Base-by-base conservation (phyloP, 2,113 vertebrate genomes). In the Arothron firmamentum region DNA sequence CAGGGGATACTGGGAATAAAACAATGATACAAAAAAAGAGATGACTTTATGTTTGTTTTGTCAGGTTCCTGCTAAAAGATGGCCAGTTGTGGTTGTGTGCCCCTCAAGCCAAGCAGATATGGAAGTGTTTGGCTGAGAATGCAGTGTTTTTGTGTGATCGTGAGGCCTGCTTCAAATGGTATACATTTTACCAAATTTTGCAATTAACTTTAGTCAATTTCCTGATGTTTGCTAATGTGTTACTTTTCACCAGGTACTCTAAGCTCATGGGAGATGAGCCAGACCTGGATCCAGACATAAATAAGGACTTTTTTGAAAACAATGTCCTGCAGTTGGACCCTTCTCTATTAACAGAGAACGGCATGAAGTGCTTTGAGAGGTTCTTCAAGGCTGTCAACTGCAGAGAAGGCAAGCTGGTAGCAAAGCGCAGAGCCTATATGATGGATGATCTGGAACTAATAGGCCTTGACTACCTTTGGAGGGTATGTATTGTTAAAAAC, bases 321-420 rank as follows among this genome's bases (percentile, higher is more conserved):
- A 99, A 99, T 56, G 96, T 99, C 53, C 92, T 99, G 84, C 97
- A 99, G 89, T 91, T 99, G 83, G 97, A 99, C 89, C 97, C 97
- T 25, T 98, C 96, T 71, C 90, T 99, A 45, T 91, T 99, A 88
- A 99, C 97, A 48, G 97, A 99, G 89, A 99, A 99, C 77, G 97
- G 97, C 81, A 99, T 99, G 96, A 98, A 98, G 90, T 99, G 97
- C 91, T 99, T 99, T 88, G 97, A 99, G 87, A 93, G 96, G 84
- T 99, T 99, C 91, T 99, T 99, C 89, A 99, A 98, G 92, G 97
- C 97, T 67, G 97, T 99, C 79, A 99, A 99, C 88, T 99, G 96
- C 92, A 93, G 97, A 80, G 97, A 98, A 90, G 96, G 96, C 82
- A 99, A 98, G 79, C 90, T 99, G 79, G 95, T 99, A 80, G 97